Evolutionary conservation across 2,888 invertebrate genomes (phyloP).

Genomic region (Acholoe squamosa): DNA sequence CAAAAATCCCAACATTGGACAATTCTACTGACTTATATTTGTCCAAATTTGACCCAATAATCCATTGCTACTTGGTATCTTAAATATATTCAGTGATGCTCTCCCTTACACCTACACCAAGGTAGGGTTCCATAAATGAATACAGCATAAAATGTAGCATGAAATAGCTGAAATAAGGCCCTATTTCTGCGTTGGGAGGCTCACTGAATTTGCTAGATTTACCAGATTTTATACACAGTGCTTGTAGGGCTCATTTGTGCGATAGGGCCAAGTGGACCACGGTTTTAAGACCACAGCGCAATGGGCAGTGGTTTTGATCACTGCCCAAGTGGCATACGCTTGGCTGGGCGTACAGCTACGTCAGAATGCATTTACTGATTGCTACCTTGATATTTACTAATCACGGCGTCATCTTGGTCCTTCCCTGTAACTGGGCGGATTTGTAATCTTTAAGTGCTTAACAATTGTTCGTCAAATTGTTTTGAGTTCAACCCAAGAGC

Average conservation of each 20-base stretch:
- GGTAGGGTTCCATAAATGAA: no score
- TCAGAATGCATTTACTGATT: slow-evolving; percentile 55
- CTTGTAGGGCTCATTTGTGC: not conserved
- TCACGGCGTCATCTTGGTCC: slow-evolving; percentile 14
- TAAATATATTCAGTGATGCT: no score
- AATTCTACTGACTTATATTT: no score
- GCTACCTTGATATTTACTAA: slow-evolving; percentile 14
- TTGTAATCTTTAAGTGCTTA: slow-evolving; percentile 48
- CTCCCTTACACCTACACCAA: no score
- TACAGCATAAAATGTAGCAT: no score
- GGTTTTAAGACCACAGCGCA: no score
- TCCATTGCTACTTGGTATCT: no score
- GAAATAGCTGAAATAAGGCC: no score
- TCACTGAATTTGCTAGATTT: not conserved
- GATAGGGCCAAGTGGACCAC: no score
- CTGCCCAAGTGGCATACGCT: not conserved
- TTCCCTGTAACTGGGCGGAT: not conserved
- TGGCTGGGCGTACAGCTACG: not conserved
- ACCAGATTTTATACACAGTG: not conserved
- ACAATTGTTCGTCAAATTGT: slow-evolving; percentile 52
- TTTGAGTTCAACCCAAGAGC: slow-evolving; percentile 42
- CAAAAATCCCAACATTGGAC: no score
- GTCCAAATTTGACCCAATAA: no score
- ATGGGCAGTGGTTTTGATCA: not conserved
- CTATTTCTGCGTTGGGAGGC: no score